Percentiles rank a stretch among this genome's conserved stretches.
Conservation (phyloP, 2,797 vertebrate species). For the Sebastiscus albofasciatus region DNA sequence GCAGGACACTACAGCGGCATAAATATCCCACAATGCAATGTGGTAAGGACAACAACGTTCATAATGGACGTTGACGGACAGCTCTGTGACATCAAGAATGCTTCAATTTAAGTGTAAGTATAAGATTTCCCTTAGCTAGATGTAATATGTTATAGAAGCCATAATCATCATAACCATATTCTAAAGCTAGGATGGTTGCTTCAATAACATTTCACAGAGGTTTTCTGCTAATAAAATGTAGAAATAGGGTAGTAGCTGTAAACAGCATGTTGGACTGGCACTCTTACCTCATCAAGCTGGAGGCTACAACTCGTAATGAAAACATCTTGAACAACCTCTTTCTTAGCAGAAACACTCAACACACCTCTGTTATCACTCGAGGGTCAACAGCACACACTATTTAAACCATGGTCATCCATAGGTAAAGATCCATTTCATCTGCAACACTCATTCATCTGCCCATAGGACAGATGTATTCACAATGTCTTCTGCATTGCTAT, state of each 20-base stretch:
- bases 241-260: background rate
- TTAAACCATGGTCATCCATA: slow-evolving; percentile 16
- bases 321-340: slow-evolving; percentile 33
- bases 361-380: slow-evolving; percentile 15
- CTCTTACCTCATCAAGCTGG: slow-evolving; percentile 28
- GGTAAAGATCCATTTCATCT: slow-evolving; percentile 7
- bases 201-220: slow-evolving; percentile 26
- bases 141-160: background rate
- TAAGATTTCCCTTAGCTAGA: background rate
- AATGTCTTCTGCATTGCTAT: background rate
- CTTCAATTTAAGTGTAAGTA: background rate
- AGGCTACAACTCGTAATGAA: slow-evolving; percentile 39
- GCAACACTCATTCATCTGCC: slow-evolving; percentile 16
- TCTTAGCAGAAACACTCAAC: slow-evolving; percentile 6
- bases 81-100: background rate
- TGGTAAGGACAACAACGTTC: too few species aligned
- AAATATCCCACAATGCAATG: too few species aligned
- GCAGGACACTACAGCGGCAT: too few species aligned
- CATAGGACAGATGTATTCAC: background rate
- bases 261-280: slow-evolving; percentile 18
- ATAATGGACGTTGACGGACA: background rate
- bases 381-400: slow-evolving; percentile 20
- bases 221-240: slow-evolving; percentile 18
- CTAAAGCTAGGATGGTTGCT: slow-evolving; percentile 5
- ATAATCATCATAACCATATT: background rate